These are phyloP conservation scores for Sarcophaga variegata DNA, from an alignment of 2,888 invertebrate species.

Conservation along the genomic window DNA sequence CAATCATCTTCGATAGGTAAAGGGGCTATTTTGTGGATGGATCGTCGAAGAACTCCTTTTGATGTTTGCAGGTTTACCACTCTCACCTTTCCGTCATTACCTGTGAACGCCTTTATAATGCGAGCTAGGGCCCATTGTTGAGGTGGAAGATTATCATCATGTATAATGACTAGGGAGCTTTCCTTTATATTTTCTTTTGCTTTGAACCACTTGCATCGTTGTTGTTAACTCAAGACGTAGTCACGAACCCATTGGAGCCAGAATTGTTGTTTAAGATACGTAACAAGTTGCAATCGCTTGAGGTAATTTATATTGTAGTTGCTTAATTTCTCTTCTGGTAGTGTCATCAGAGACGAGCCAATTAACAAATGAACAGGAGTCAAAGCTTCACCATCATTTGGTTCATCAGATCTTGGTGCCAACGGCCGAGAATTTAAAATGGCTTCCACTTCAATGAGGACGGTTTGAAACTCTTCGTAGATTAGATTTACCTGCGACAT, in stretches of 20 bases:
- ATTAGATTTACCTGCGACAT: constrained; percentile 54
- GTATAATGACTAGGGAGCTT: too few species aligned
- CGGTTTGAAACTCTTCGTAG: constrained; percentile 65
- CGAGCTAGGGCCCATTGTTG: too few species aligned
- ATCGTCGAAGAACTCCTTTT: constrained; percentile 22
- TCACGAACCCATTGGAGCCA: constrained; percentile 61
- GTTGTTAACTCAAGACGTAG: constrained; percentile 47
- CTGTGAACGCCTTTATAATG: too few species aligned
- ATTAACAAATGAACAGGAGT: too few species aligned
- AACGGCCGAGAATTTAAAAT: constrained; percentile 71
- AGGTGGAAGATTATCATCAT: too few species aligned
- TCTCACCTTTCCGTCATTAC: too few species aligned
- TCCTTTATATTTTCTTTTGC: constrained; percentile 31
- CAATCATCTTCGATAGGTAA: constrained; percentile 7
- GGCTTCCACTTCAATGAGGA: constrained; percentile 68
- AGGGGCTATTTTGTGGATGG: constrained; percentile 42
- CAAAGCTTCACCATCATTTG: too few species aligned
- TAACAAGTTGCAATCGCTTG: constrained; percentile 53
- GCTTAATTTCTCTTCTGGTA: constrained; percentile 37
- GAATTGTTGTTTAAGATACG: constrained; percentile 61
- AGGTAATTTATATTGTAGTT: constrained; percentile 11
- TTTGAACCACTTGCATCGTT: constrained; percentile 49
- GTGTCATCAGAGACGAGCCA: not conserved
- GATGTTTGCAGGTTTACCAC: not conserved
- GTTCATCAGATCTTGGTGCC: too few species aligned